Conservation (phyloP, 1,140 invertebrate species). For the Pseudachorutes palmiensis region DNA sequence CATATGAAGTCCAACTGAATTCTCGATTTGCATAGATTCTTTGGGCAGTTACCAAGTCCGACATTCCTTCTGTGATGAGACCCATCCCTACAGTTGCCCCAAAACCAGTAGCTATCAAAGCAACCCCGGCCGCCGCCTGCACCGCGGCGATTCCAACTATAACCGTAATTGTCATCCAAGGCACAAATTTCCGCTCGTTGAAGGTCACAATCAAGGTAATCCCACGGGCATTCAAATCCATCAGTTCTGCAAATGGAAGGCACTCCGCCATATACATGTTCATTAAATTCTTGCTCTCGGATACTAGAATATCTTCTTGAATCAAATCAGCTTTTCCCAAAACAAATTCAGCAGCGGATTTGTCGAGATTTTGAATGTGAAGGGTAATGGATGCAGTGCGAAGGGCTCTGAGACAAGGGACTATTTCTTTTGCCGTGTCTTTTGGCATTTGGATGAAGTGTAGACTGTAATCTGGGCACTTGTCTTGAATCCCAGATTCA, state of each 20-base stretch:
- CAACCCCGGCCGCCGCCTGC: slow-evolving; percentile 5
- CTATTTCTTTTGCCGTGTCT: no score
- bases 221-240: neutral
- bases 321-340: neutral
- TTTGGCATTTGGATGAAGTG: no score
- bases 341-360: neutral
- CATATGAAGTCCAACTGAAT: slow-evolving; percentile 13
- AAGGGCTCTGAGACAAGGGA: no score
- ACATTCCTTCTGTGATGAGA: neutral
- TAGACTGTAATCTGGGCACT: no score
- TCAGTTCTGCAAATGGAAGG: neutral
- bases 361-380: no score
- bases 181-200: neutral
- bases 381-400: no score
- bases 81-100: neutral
- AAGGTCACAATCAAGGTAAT: neutral
- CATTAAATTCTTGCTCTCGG: neutral
- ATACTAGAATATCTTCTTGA: neutral
- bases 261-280: neutral
- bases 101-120: neutral
- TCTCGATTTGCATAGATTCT: neutral
- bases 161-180: slow-evolving; percentile 7
- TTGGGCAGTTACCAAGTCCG: neutral
- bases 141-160: neutral
- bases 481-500: no score